These are phyloP conservation scores for Halcyon badia DNA, from an alignment of 2,797 vertebrate genomes.

Conservation along the genomic window DNA sequence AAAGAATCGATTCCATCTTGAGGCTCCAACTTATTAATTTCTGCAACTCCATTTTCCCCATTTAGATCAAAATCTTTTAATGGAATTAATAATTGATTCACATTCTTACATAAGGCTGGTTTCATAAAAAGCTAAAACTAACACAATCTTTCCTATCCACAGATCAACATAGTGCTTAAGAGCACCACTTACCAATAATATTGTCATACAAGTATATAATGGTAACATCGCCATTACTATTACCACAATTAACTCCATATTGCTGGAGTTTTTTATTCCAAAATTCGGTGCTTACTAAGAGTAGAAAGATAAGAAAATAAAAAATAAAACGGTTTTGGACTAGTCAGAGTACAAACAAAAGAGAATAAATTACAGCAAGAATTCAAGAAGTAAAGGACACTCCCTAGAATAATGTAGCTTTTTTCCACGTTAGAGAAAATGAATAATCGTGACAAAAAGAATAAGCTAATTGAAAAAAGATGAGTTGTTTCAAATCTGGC, in stretches of 20 bases:
- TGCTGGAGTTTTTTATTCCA: background rate
- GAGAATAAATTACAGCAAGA: background rate
- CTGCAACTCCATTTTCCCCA: background rate
- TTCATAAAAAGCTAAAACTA: background rate
- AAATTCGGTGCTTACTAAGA: background rate
- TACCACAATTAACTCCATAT: background rate
- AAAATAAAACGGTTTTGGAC: background rate
- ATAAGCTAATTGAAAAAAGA: slow-evolving; percentile 69
- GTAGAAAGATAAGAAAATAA: background rate
- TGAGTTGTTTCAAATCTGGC: slow-evolving; percentile 40
- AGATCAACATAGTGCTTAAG: background rate
- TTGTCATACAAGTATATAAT: background rate
- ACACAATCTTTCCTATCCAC: background rate
- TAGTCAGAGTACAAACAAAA: background rate
- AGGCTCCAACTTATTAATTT: background rate
- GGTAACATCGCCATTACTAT: background rate
- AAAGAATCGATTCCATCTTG: background rate
- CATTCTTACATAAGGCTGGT: background rate
- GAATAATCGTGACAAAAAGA: slow-evolving; percentile 52
- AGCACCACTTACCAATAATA: background rate
- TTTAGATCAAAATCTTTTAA: background rate
- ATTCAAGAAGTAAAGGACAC: background rate
- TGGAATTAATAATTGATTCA: background rate
- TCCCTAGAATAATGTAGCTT: background rate
- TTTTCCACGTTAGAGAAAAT: slow-evolving; percentile 19